Percentiles rank a stretch among this genome's conserved stretches.
Conservation (phyloP, 2,113 vertebrate species). For the Perognathus longimembris region DNA sequence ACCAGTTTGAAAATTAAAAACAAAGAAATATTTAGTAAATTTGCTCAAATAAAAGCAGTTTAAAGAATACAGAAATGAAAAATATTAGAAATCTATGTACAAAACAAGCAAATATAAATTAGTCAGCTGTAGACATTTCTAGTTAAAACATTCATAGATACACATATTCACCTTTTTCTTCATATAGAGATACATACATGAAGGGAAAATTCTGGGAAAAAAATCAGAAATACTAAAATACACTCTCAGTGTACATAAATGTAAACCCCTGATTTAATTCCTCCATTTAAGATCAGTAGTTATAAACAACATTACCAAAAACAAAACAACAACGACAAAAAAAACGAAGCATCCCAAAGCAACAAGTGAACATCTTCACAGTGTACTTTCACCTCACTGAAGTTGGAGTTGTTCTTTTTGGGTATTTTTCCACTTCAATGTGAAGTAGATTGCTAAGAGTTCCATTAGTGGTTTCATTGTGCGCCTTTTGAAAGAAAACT, state of each 20-base stretch:
- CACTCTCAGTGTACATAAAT: conserved; percentile 77
- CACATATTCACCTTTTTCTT: conserved; percentile 81
- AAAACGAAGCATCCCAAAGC: no score
- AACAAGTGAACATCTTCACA: no score
- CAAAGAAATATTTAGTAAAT: conserved; percentile 86
- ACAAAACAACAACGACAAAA: conserved; percentile 80
- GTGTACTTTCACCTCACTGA: no score
- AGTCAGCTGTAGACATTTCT: no score
- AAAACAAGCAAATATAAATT: no score
- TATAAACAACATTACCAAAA: conserved; percentile 78
- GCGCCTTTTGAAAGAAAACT: no score
- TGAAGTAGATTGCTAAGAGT: no score
- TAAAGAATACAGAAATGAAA: conserved; percentile 86
- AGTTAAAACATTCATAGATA: conserved; percentile 82
- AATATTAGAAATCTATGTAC: conserved; percentile 88
- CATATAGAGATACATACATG: conserved; percentile 66
- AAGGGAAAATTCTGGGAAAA: conserved; percentile 79
- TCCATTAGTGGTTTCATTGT: no score
- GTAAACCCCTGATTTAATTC: conserved; percentile 85
- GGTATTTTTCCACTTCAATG: conserved; percentile 90
- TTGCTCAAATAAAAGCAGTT: conserved; percentile 84
- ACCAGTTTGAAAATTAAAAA: no score
- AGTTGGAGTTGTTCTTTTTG: conserved; percentile 86
- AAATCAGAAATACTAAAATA: conserved; percentile 71
- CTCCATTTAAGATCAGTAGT: conserved; percentile 84